Evolutionary conservation across 92 coral and sea anemone genomes (phyloP), one percentile per base, ranked within the genome.

Genomic region (Porites lobata): DNA sequence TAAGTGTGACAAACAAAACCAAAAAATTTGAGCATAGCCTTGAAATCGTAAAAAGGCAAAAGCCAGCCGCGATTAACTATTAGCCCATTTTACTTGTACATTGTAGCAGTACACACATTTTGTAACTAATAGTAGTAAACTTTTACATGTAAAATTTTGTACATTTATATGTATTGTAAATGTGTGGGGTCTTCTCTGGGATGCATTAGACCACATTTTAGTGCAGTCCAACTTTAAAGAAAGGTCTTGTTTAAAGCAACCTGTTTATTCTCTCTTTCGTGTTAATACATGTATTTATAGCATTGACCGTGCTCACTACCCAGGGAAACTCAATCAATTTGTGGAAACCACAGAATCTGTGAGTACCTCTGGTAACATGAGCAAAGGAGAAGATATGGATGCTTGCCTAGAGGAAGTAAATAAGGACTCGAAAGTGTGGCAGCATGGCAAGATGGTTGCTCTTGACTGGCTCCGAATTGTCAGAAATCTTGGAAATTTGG

Each of bases 371-470:
- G 92, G 89, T 17, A 84, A 89, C 57, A 26, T 38, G 38, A 75
- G 77, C n/a, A 78, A 83, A 32, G 88, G 84, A 51, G 88, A 78
- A 83, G 84, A 78, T 14, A 76, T 89, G 85, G 92, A 89, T 83
- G 92, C 88, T 62, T 83, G 88, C 47, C 81, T 88, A 9, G 88
- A 83, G 81, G 88, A 83, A 66, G 77, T 83, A 8, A 84, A 89
- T 66, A 89, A 89, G 50, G 69, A 64, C 57, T 88, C 87, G 6
- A 75, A 81, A 81, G 87, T 80, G 20, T 88, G 92, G 92, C 92
- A 88, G 72, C 92, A 83, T 83, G 92, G 84, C 47, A 79, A 74
- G 47, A 90, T 80, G 90, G 75, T 70, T 78, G 93, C 90, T 17
- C 4, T 85, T 7, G 87, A 85, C 50, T 90, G 93, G 93, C 85